phyloP scores from a whole-genome alignment of 2,113 vertebrate genomes.

The Isurus oxyrinchus region DNA sequence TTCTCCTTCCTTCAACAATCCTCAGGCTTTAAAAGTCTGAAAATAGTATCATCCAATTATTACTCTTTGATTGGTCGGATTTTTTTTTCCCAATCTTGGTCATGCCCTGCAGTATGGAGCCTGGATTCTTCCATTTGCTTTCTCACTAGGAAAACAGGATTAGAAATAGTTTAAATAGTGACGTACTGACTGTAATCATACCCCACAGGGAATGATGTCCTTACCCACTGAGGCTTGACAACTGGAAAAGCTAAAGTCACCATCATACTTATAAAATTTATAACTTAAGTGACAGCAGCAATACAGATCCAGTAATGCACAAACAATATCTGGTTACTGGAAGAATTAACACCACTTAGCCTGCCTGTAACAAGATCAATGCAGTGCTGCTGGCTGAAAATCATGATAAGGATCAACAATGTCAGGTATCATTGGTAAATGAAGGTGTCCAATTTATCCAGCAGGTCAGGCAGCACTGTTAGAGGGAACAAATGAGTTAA shows the following conservation, averaged over 20 bases:
- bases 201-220: not conserved
- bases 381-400: not conserved
- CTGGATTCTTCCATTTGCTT: not conserved
- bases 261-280: not conserved
- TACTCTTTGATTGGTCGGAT: not conserved
- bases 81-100: not conserved
- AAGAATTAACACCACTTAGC: constrained; percentile 1
- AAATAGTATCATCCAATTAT: not conserved
- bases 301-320: not conserved
- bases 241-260: not conserved
- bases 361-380: not conserved
- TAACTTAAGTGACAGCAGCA: not conserved
- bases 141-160: not conserved
- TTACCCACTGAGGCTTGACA: not conserved
- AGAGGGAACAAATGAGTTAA: not conserved
- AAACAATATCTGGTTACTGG: not conserved
- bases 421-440: not conserved
- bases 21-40: not conserved
- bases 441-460: not conserved
- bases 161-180: not conserved
- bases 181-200: not conserved
- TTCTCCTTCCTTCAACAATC: not conserved
- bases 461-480: not conserved
- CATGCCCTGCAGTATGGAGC: not conserved
- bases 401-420: not conserved